Evolutionary conservation across 2,888 invertebrate species (phyloP), one percentile per base, ranked within the genome.

Genomic region (Phorcus lineatus): DNA sequence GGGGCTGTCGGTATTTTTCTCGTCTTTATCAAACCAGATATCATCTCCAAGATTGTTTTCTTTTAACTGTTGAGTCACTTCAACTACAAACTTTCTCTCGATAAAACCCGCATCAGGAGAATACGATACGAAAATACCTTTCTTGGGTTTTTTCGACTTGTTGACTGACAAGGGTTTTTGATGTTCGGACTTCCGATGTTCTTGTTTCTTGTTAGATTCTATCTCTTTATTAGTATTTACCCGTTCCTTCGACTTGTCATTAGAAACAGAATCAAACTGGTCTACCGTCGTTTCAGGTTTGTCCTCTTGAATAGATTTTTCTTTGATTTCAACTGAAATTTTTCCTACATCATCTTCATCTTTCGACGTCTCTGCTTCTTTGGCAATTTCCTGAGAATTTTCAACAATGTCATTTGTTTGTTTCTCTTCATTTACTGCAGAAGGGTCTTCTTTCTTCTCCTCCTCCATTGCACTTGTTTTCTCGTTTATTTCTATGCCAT

Each of bases 11-110:
- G 90, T 92, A 78, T 88, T 89, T 53, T 88, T 88, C 81, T 92
- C 92, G 83, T 92, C 92, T 80, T 91, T 91, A 81, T 92, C 92
- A 86, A 92, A 92, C 92, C 92, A 92, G 52, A 92, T 89, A 81
- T 92, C 92, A 74, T 92, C 92, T 11, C 91, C 90, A 24, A 92
- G 82, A 77, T 92, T 91, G 80, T 92, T 92, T 80, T 92, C 92
- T 78, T 92, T 92, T 47, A 92, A 82, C 78, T 92, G 92, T 62
- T 88, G 85, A 9, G 91, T 90, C 31, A 89, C 88, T 84, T 92
- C 92, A 2, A 90, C 90, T 11, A 92, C 91, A 86, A 92, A 92
- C 77, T 88, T 90, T 53, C 91, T 85, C 82, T 92, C 92, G 36
- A 88, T 22, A 83, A 91, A 92, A 7, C 91, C 91, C 13, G 92